Percentiles rank a stretch among this genome's conserved stretches.
phyloP scores from a whole-genome alignment of 64 coral and sea anemone genomes.

The Hydrozoanthus tunicans region DNA sequence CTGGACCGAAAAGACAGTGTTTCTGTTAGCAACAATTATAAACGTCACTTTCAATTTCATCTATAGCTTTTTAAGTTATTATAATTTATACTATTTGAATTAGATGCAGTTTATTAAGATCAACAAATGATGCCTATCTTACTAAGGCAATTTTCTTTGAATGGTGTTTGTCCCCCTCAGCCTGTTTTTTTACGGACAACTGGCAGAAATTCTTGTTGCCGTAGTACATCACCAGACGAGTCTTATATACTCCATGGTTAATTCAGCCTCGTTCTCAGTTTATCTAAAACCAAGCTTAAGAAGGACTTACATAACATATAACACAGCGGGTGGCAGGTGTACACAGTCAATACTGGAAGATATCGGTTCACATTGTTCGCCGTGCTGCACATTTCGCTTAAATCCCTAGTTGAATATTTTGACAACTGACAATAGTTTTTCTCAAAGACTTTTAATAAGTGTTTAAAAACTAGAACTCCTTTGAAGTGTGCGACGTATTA shows the following conservation, averaged over 20 bases:
- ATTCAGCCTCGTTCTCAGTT: background rate
- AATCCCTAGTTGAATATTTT: background rate
- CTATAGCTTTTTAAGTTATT: background rate
- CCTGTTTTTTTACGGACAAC: background rate
- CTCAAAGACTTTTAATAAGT: background rate
- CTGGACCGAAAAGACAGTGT: background rate
- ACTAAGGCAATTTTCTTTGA: background rate
- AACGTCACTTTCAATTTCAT: slow-evolving; percentile 11
- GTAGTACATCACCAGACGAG: background rate
- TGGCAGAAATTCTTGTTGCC: background rate
- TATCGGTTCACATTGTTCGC: background rate
- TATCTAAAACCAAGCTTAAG: background rate
- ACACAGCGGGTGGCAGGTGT: background rate
- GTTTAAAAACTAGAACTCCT: background rate
- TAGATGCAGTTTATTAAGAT: background rate
- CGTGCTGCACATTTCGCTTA: background rate
- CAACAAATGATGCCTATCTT: background rate
- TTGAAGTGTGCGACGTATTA: background rate
- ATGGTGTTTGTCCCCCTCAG: no score
- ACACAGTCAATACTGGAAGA: background rate
- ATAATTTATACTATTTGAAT: background rate
- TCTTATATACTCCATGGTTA: background rate
- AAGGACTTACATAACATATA: background rate
- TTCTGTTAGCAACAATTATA: slow-evolving; percentile 26
- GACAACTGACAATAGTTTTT: background rate